phyloP scores from a whole-genome alignment of 37 sponge, comb jelly and placozoan genomes.

The Axinella damicornis region DNA sequence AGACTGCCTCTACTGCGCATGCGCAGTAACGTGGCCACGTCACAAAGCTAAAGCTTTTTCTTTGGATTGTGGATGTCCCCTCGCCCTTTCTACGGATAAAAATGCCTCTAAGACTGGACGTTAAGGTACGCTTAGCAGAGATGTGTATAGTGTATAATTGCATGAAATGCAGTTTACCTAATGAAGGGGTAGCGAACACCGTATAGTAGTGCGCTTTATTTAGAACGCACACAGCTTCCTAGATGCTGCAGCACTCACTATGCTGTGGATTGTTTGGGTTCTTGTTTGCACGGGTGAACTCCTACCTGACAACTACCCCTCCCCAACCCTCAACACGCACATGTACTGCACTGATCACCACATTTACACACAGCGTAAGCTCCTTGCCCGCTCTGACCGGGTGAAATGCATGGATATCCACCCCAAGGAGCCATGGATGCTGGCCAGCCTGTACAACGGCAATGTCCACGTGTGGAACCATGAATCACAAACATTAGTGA shows the following conservation, averaged over 20 bases:
- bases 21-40: constrained; percentile 15
- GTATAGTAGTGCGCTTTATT: constrained; percentile 8
- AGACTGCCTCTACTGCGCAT: constrained; percentile 8
- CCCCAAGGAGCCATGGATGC: constrained; percentile 97
- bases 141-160: no score
- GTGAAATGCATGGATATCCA: constrained; percentile 97
- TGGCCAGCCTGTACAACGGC: constrained; percentile 96
- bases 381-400: constrained; percentile 95
- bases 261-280: no score
- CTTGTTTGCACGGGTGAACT: no score
- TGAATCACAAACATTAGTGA: constrained; percentile 89
- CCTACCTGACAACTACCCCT: no score
- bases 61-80: neutral
- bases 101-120: constrained; percentile 91
- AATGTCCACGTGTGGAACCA: constrained; percentile 98
- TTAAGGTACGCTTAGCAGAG: constrained; percentile 58
- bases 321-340: no score
- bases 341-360: no score
- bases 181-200: neutral
- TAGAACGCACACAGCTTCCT: constrained; percentile 10
- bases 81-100: constrained; percentile 5
- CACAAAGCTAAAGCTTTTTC: neutral
- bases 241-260: no score
- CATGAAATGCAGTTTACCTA: no score
- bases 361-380: constrained; percentile 69